These are phyloP conservation scores for Macrophya alboannulata DNA, from an alignment of 2,888 invertebrate genomes.

Conservation along the genomic window DNA sequence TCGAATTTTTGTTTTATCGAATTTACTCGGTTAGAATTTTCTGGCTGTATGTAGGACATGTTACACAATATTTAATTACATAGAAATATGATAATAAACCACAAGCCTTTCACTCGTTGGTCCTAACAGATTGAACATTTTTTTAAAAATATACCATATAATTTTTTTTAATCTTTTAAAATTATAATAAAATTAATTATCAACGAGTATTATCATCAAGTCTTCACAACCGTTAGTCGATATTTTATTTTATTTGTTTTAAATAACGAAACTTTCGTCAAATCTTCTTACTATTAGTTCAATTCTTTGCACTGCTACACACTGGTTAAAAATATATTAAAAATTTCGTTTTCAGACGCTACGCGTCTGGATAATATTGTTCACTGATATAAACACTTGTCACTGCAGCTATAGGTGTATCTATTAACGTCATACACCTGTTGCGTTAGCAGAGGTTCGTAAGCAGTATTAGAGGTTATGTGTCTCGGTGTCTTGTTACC, in stretches of 20 bases:
- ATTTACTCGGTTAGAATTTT: constrained; percentile 82
- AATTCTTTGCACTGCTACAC: not conserved
- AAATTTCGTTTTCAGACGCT: not conserved
- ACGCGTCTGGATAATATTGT: not conserved
- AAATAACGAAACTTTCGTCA: not conserved
- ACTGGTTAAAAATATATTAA: not conserved
- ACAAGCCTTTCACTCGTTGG: constrained; percentile 24
- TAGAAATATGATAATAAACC: not conserved
- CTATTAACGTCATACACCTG: constrained; percentile 31
- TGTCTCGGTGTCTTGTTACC: constrained; percentile 23
- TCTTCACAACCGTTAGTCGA: not conserved
- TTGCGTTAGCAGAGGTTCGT: constrained; percentile 5
- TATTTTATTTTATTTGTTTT: not conserved
- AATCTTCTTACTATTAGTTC: too few species aligned
- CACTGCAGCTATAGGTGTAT: not conserved
- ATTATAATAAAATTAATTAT: not conserved
- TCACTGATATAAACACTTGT: not conserved
- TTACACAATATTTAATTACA: constrained; percentile 26
- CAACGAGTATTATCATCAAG: not conserved
- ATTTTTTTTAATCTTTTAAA: not conserved
- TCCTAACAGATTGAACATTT: not conserved
- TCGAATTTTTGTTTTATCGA: constrained; percentile 86
- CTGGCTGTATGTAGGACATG: constrained; percentile 63
- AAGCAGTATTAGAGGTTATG: constrained; percentile 47
- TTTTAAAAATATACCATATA: not conserved